These are phyloP conservation scores for Drosophila aff. DNA, from an alignment of 1,140 invertebrate species.

Conservation along the genomic window DNA sequence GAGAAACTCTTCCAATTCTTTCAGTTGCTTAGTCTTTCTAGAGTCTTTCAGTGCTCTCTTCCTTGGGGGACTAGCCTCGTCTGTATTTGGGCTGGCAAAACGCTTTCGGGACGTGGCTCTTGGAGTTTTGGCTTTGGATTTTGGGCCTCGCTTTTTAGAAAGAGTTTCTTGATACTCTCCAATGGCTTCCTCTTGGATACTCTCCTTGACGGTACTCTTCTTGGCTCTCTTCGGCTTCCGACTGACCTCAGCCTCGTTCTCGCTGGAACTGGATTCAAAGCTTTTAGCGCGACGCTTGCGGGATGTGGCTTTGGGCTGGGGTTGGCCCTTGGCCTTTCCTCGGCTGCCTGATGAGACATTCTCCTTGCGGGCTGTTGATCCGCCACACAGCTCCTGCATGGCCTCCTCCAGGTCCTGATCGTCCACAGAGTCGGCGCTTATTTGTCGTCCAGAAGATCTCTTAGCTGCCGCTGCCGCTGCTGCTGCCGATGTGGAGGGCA, in stretches of 20 bases:
- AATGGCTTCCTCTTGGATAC: too few species aligned
- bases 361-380: background rate
- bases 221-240: background rate
- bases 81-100: background rate
- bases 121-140: background rate
- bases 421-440: slow-evolving; percentile 23
- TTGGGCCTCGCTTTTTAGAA: background rate
- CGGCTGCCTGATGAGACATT: background rate
- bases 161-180: background rate
- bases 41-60: background rate
- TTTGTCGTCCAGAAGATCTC: background rate
- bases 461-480: background rate
- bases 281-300: slow-evolving; percentile 1
- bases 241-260: slow-evolving; percentile 1
- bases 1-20: background rate
- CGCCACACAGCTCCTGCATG: slow-evolving; percentile 58
- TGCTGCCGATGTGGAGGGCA: slow-evolving; percentile 29
- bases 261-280: slow-evolving; percentile 17
- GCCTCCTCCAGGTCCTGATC: slow-evolving; percentile 60
- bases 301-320: background rate
- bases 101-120: background rate
- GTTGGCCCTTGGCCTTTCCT: slow-evolving; percentile 9
- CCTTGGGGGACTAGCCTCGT: background rate
- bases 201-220: background rate
- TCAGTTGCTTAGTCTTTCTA: background rate